Base-by-base conservation (phyloP, 1,140 invertebrate species). In the Dendroctonus ponderosae region DNA sequence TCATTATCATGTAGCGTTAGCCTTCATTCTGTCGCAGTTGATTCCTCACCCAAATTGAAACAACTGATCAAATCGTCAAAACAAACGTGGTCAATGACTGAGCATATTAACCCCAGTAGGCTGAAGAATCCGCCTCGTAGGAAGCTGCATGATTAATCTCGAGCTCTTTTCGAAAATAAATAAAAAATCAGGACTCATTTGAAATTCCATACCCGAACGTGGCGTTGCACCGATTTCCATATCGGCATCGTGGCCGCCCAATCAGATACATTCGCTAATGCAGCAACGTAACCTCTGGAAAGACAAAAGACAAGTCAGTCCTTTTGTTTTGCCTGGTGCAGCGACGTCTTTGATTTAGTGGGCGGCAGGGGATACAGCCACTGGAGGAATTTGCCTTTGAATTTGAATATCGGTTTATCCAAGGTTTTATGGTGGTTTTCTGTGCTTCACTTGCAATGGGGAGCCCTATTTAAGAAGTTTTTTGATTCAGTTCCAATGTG, bases 111-210 rank as follows among this genome's bases (percentile, higher is more conserved):
- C 54, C 52, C 43, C 54, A 65, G 62, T 56, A 56, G 54, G 62
- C 41, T 42, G 62, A 57, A 58, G 62, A 65, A 65, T 65, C 62
- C 62, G 62, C 26, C 7, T 50, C 62, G 62, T 65, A 65, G 62
- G 62, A 65, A 65, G 62, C 62, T 56, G 26, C 62, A 65, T 65
- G 62, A 65, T 65, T 65, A 65, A 65, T 65, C 62, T 56, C 41
- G 41, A 49, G 38, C 53, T 56, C 43, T 50, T 56, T 50, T 48
- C 26, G 5, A 39, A 48, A 56, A 49, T 49, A 41, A 65, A 57
- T n/a, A 65, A 43, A 65, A 65, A 65, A 57, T 48, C 52, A 15
- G 26, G n/a, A 11, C 62, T 65, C 62, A 65, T 65, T 65, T 58
- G 39, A 50, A 65, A 65, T 65, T 65, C 62, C 53, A 65, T 57